Evolutionary conservation across 2,797 vertebrate species (phyloP).

Genomic region (Nannoperca obscura): DNA sequence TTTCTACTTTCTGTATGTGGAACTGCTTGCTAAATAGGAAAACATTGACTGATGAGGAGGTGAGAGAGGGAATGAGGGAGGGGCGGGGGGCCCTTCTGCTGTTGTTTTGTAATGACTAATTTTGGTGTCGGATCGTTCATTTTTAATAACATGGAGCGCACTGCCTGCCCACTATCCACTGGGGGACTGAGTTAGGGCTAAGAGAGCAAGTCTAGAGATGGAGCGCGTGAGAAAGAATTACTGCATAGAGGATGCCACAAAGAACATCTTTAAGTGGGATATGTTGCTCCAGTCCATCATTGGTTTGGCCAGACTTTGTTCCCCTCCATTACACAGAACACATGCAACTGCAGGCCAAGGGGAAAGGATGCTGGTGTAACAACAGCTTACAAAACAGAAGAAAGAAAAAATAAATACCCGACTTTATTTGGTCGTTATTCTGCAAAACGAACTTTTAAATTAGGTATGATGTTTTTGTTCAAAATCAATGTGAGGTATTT

Average conservation of each 20-base stretch:
- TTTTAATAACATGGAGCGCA: slow-evolving; percentile 61
- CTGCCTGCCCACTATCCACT: slow-evolving; percentile 35
- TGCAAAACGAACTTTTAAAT: background rate
- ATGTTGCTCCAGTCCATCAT: slow-evolving; percentile 7
- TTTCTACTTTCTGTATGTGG: slow-evolving; percentile 45
- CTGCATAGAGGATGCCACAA: background rate
- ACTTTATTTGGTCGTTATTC: background rate
- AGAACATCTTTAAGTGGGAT: slow-evolving; percentile 33
- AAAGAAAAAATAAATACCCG: background rate
- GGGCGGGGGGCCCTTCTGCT: slow-evolving; percentile 16
- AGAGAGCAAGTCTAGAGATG: slow-evolving; percentile 23
- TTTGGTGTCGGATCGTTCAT: slow-evolving; percentile 60
- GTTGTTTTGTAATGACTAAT: slow-evolving; percentile 49
- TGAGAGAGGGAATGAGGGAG: background rate
- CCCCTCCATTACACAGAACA: slow-evolving; percentile 25
- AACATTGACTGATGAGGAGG: slow-evolving; percentile 19
- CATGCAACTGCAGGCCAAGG: background rate
- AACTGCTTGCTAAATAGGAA: slow-evolving; percentile 38
- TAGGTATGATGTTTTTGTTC: background rate
- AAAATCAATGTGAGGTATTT: background rate
- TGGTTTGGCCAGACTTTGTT: slow-evolving; percentile 25
- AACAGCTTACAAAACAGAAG: background rate
- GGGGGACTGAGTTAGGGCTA: slow-evolving; percentile 23
- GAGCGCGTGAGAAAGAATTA: slow-evolving; percentile 8
- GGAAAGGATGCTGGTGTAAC: background rate